Evolutionary conservation across 2,888 invertebrate genomes (phyloP).

Genomic region (Microplitis manilae): DNA sequence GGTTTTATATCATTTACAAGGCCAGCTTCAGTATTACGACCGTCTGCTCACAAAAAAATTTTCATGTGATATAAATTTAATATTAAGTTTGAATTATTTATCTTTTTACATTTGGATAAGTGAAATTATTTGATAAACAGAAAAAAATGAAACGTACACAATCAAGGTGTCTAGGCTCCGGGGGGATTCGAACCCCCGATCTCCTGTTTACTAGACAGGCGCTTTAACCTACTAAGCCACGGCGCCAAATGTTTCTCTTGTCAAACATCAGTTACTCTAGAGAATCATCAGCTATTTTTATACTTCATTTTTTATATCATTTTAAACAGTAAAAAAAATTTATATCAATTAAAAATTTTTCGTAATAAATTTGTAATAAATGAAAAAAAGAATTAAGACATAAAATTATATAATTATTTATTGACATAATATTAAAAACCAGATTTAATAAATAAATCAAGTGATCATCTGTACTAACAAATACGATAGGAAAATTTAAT

Average conservation of each 20-base stretch:
- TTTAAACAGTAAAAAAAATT: no score
- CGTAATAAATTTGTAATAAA: no score
- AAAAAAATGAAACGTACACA: no score
- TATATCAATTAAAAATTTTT: no score
- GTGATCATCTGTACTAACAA: neutral
- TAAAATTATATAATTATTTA: no score
- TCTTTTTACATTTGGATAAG: neutral
- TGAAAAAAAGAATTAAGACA: no score
- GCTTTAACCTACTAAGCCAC: slow-evolving; percentile 87
- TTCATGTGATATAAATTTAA: neutral
- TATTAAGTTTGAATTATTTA: neutral
- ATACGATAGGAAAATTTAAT: neutral
- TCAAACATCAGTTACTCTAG: no score
- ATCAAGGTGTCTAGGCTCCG: slow-evolving; percentile 72
- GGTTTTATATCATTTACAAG: slow-evolving; percentile 1
- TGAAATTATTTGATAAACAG: neutral
- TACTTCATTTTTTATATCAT: no score
- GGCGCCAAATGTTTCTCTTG: slow-evolving; percentile 69
- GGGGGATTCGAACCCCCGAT: slow-evolving; percentile 80
- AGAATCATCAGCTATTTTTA: no score
- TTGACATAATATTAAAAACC: no score
- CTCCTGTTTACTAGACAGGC: slow-evolving; percentile 82
- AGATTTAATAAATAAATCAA: no score
- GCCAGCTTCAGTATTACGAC: neutral
- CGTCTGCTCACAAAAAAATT: neutral